phyloP scores from a whole-genome alignment of 2,888 invertebrate genomes.

The Xestia rhomboidea region DNA sequence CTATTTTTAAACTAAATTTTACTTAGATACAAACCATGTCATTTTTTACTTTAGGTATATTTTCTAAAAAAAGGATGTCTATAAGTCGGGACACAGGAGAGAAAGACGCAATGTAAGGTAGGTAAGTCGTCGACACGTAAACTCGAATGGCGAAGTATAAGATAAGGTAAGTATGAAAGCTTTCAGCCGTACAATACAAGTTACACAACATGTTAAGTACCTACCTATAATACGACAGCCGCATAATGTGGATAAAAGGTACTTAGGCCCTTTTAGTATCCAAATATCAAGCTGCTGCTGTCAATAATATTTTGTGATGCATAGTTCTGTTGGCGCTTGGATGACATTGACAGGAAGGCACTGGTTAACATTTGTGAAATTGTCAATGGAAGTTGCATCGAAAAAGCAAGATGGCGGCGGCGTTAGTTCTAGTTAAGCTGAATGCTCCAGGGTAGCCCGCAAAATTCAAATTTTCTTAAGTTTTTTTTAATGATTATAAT shows the following conservation, averaged over 20 bases:
- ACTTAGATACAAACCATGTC: too few relatives aligned
- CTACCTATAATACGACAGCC: too few relatives aligned
- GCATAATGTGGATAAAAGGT: neutral
- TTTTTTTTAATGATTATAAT: too few relatives aligned
- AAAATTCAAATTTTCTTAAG: too few relatives aligned
- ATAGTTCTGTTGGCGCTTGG: neutral
- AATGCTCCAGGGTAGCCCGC: too few relatives aligned
- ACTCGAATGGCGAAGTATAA: neutral
- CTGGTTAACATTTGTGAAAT: neutral
- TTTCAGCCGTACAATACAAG: neutral
- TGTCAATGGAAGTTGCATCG: neutral
- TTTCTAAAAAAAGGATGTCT: neutral
- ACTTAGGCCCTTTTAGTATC: neutral
- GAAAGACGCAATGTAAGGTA: neutral
- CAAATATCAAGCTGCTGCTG: neutral
- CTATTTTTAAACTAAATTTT: too few relatives aligned
- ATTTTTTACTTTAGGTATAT: neutral
- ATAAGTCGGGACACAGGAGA: neutral
- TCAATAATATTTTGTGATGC: neutral
- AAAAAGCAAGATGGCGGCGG: neutral
- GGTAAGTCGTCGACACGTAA: neutral
- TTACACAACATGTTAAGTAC: neutral
- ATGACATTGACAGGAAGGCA: neutral
- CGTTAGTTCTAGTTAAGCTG: too few relatives aligned
- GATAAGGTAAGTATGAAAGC: too few relatives aligned